These are phyloP conservation scores for Cydia amplana DNA, from an alignment of 1,140 invertebrate species.

Conservation along the genomic window DNA sequence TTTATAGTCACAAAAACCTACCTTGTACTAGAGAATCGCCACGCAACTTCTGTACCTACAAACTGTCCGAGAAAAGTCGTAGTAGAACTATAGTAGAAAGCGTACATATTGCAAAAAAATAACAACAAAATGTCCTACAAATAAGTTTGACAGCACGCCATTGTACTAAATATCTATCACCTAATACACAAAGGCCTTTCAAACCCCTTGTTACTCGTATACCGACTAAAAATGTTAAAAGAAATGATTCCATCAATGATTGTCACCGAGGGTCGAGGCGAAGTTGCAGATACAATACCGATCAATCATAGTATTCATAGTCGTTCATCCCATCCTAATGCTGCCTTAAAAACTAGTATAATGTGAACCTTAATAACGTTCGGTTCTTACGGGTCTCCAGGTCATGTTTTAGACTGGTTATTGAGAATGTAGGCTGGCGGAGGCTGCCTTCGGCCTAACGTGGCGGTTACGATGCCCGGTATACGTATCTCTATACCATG, in stretches of 20 bases:
- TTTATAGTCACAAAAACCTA: no score
- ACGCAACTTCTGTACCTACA: no score
- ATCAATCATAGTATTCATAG: conserved; percentile 49
- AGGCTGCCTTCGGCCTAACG: no score
- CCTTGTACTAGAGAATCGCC: no score
- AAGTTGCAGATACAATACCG: conserved; percentile 35
- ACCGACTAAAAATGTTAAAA: conserved; percentile 2
- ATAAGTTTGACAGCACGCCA: not conserved
- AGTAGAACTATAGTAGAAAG: no score
- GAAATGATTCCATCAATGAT: conserved; percentile 8
- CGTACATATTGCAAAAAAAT: no score
- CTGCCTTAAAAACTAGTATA: not conserved
- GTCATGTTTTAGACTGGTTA: no score
- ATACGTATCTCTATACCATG: no score
- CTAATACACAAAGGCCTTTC: not conserved
- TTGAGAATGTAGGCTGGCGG: no score
- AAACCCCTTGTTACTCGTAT: conserved; percentile 16
- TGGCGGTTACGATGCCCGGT: no score
- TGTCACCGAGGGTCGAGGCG: conserved; percentile 28
- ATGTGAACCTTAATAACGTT: not conserved
- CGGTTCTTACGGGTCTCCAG: no score
- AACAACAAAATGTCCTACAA: not conserved
- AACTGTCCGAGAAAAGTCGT: no score
- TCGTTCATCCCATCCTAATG: not conserved
- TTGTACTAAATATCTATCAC: not conserved